Evolutionary conservation across 2,888 invertebrate species (phyloP).

Genomic region (Chloroclystis v-ata): DNA sequence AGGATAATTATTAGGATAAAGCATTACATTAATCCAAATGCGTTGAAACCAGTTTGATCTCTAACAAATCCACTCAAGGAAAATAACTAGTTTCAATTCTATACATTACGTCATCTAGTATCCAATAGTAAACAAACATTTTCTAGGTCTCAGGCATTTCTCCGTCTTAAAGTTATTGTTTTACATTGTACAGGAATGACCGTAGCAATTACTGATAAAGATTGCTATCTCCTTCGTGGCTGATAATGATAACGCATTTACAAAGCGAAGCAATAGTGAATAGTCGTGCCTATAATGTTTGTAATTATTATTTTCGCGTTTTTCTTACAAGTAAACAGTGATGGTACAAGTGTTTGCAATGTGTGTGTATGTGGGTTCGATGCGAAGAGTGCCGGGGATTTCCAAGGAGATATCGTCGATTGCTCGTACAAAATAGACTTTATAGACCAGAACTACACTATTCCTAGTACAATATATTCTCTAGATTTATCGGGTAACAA

Average conservation of each 20-base stretch:
- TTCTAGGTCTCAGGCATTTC: neutral
- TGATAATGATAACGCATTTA: conserved; percentile 32
- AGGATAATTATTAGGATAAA: too few species aligned
- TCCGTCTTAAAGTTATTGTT: neutral
- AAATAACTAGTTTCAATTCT: conserved; percentile 7
- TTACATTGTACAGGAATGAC: conserved; percentile 40
- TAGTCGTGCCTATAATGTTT: conserved; percentile 32
- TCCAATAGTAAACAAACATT: conserved; percentile 8
- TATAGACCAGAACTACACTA: conserved; percentile 34
- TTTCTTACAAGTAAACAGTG: conserved; percentile 37
- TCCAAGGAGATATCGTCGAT: conserved; percentile 46
- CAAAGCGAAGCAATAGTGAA: conserved; percentile 19
- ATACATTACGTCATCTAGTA: conserved; percentile 14
- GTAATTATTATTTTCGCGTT: conserved; percentile 32
- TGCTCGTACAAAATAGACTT: conserved; percentile 46
- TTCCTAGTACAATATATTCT: conserved; percentile 46
- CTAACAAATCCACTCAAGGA: conserved; percentile 7
- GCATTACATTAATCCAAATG: too few species aligned
- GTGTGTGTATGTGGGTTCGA: conserved; percentile 46
- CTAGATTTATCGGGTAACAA: conserved; percentile 60
- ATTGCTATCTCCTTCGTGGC: conserved; percentile 27
- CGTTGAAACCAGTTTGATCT: neutral
- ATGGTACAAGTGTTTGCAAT: conserved; percentile 48
- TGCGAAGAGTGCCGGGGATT: conserved; percentile 40
- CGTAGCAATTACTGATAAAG: conserved; percentile 56